These are phyloP conservation scores for Acropternis orthonyx DNA, from an alignment of 2,797 vertebrate species.

Conservation along the genomic window DNA sequence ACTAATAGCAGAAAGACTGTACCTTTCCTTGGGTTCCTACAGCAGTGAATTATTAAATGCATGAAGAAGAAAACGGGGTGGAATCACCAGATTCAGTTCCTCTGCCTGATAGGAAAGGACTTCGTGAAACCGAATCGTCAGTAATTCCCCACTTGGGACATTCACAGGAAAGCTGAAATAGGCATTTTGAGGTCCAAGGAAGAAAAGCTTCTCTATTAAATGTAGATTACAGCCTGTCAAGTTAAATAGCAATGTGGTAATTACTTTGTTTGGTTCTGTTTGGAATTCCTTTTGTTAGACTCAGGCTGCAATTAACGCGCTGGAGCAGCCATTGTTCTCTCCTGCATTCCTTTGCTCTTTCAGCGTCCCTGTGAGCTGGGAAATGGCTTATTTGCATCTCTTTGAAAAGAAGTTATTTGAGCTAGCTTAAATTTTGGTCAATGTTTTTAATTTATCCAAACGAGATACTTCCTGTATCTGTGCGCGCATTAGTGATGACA, in stretches of 20 bases:
- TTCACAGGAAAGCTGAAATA: background rate
- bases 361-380: background rate
- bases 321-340: constrained; percentile 58
- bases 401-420: background rate
- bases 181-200: constrained; percentile 28
- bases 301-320: constrained; percentile 28
- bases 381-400: background rate
- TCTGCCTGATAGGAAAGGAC: background rate
- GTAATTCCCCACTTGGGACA: background rate
- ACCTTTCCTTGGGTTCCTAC: background rate
- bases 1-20: background rate
- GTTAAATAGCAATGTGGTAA: constrained; percentile 51
- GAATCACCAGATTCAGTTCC: background rate
- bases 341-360: constrained; percentile 9
- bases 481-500: background rate
- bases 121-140: background rate
- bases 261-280: constrained; percentile 63
- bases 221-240: constrained; percentile 53
- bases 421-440: background rate
- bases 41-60: background rate
- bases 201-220: constrained; percentile 37
- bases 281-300: constrained; percentile 55
- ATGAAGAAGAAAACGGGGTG: background rate
- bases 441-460: background rate
- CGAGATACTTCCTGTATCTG: background rate